Percentiles rank a stretch among this genome's conserved stretches.
Conservation (phyloP, 2,113 vertebrate species). For the Corythornis cristatus region DNA sequence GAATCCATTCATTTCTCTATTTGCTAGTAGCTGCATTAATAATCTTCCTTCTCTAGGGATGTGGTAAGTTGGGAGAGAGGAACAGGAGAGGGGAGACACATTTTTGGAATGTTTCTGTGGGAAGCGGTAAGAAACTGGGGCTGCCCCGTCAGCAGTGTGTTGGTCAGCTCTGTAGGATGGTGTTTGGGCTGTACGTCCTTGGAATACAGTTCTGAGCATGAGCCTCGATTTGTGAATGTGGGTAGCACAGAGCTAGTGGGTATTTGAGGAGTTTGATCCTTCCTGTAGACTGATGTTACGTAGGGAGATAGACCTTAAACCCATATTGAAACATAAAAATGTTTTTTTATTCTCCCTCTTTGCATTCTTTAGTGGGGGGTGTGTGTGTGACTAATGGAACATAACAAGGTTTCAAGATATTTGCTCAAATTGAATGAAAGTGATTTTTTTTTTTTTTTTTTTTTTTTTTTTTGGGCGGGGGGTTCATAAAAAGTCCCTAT, state of each 20-base stretch:
- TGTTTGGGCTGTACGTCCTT: background rate
- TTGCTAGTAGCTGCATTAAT: background rate
- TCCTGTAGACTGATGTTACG: background rate
- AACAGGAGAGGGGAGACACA: background rate
- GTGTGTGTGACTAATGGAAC: background rate
- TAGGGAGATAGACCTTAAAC: background rate
- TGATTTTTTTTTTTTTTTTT: background rate
- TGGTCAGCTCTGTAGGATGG: fast-evolving
- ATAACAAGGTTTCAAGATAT: background rate
- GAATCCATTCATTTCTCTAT: background rate
- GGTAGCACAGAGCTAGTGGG: background rate
- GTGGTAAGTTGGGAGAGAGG: background rate
- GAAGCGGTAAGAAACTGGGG: fast-evolving
- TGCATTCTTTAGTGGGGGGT: fast-evolving
- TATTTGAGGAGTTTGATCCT: background rate
- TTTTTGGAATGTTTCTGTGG: background rate
- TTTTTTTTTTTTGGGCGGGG: fast-evolving
- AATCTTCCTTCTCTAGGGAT: background rate
- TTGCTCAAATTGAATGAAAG: background rate
- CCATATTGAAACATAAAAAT: background rate
- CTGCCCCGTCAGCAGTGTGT: background rate
- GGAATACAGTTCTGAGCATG: background rate
- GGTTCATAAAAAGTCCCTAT: background rate
- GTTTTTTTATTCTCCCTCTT: background rate
- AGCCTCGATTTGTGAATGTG: fast-evolving